These are phyloP conservation scores for Columbina picui DNA, from an alignment of 2,113 vertebrate species.

Conservation along the genomic window DNA sequence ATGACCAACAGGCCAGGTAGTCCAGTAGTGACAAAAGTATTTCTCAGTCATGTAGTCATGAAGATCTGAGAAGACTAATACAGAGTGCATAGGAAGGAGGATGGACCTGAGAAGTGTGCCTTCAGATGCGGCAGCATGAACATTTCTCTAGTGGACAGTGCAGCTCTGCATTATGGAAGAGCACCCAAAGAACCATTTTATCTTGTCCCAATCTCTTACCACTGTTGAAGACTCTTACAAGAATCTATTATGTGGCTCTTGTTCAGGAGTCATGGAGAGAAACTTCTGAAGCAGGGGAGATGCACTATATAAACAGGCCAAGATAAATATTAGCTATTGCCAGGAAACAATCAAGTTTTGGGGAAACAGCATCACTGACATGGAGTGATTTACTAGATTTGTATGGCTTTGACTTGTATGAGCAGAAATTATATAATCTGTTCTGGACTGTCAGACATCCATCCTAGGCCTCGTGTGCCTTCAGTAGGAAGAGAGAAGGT, in stretches of 20 bases:
- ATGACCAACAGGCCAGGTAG: background rate
- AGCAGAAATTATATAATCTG: background rate
- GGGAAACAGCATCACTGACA: background rate
- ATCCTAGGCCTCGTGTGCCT: background rate
- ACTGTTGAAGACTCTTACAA: background rate
- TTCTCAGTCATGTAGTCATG: rapidly evolving
- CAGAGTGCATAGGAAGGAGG: background rate
- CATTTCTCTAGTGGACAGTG: background rate
- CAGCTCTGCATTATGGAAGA: background rate
- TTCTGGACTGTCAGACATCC: background rate
- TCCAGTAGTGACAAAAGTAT: rapidly evolving
- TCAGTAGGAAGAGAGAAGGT: background rate
- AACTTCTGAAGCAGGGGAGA: background rate
- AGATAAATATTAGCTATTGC: background rate
- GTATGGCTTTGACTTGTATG: background rate
- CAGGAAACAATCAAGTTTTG: background rate
- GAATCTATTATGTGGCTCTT: background rate
- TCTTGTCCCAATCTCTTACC: background rate
- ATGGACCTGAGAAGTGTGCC: background rate
- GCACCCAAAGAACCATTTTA: background rate
- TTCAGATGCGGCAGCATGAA: background rate
- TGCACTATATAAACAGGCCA: background rate
- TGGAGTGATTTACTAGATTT: background rate
- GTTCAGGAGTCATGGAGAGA: background rate
- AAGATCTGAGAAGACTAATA: background rate